Percentiles rank a stretch among this genome's conserved stretches.
Evolutionary conservation across 1,140 invertebrate species (phyloP).

Genomic region (Arctopsyche grandis): DNA sequence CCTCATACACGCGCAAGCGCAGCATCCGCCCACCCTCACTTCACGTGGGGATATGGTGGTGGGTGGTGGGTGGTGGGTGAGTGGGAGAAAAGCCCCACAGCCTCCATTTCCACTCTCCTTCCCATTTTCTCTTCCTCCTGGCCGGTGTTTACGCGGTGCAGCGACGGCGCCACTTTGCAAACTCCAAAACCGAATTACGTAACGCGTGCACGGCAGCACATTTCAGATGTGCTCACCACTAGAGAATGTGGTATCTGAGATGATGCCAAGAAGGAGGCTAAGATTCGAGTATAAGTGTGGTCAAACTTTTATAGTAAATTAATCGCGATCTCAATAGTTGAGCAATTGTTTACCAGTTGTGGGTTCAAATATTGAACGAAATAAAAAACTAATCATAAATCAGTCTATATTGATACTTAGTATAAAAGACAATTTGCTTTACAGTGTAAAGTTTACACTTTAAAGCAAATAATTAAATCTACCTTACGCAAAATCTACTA

Average conservation of each 20-base stretch:
- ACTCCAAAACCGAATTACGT: slow-evolving; percentile 26
- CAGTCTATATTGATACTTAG: too few relatives aligned
- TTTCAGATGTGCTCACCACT: neutral
- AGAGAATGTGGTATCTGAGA: neutral
- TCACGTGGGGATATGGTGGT: neutral
- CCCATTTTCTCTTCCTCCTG: neutral
- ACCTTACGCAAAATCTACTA: too few relatives aligned
- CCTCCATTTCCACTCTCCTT: neutral
- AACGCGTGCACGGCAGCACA: neutral
- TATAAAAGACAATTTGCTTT: too few relatives aligned
- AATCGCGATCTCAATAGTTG: too few relatives aligned
- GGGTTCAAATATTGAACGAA: too few relatives aligned
- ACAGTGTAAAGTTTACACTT: too few relatives aligned
- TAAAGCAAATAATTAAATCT: too few relatives aligned
- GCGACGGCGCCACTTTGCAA: slow-evolving; percentile 29
- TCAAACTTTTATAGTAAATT: too few relatives aligned
- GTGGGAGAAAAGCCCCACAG: neutral
- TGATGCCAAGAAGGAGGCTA: neutral
- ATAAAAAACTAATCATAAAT: too few relatives aligned
- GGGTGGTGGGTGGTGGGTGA: neutral
- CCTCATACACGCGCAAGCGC: neutral
- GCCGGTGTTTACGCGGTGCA: neutral
- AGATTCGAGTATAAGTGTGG: too few relatives aligned
- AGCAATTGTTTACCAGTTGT: too few relatives aligned
- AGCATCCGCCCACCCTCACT: neutral